phyloP scores from a whole-genome alignment of 2,113 vertebrate genomes.

The Ginglymostoma cirratum region DNA sequence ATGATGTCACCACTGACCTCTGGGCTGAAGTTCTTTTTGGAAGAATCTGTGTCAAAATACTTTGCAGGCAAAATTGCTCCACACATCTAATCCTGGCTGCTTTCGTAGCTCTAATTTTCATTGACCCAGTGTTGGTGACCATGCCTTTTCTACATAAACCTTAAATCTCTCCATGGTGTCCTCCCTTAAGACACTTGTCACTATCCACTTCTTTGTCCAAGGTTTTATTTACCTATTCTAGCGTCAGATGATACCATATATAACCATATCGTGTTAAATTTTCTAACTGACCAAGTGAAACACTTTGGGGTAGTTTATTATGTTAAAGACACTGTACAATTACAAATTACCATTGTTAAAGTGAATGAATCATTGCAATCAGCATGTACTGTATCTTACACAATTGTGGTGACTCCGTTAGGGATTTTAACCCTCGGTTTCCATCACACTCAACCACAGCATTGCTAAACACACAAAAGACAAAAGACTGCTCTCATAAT shows the following conservation, averaged over 20 bases:
- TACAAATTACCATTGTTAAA: no score
- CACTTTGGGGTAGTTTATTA: background rate
- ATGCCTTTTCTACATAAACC: background rate
- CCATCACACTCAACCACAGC: background rate
- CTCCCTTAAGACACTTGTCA: background rate
- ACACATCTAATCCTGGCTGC: background rate
- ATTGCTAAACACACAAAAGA: background rate
- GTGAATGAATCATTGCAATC: background rate
- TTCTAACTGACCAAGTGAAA: background rate
- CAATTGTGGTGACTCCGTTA: background rate
- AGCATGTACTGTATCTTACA: no score
- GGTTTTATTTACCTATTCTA: background rate
- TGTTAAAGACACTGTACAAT: background rate
- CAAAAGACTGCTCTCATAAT: background rate
- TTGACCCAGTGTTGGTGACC: background rate
- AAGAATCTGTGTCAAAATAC: background rate
- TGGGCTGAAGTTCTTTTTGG: background rate
- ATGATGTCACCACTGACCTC: background rate
- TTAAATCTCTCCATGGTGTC: background rate
- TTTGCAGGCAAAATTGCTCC: background rate
- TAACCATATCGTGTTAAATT: no score
- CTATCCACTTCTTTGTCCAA: background rate
- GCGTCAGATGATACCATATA: background rate
- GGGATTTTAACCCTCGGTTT: background rate
- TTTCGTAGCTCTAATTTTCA: background rate